Percentiles rank a stretch among this genome's conserved stretches.
These are phyloP conservation scores for Syritta pipiens DNA, from an alignment of 2,888 invertebrate species.

Conservation along the genomic window DNA sequence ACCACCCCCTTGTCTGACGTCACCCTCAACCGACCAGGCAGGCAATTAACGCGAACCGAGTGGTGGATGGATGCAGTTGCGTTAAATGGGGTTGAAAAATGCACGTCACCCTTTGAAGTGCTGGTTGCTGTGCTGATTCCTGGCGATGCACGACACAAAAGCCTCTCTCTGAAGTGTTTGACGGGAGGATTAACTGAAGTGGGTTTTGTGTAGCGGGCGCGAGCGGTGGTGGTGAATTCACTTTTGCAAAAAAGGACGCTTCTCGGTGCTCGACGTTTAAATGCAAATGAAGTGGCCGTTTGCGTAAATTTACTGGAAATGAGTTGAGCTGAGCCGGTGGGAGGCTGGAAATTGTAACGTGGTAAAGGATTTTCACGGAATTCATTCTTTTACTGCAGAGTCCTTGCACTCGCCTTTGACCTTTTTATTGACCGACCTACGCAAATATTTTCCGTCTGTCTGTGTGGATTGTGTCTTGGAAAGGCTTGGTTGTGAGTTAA, in stretches of 20 bases:
- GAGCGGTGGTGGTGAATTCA: slow-evolving; percentile 13
- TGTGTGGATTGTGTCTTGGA: not conserved
- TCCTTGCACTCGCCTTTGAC: not conserved
- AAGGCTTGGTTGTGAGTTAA: no score
- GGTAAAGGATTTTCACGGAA: no score
- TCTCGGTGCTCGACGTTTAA: slow-evolving; percentile 24
- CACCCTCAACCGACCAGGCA: not conserved
- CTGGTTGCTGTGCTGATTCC: slow-evolving; percentile 18
- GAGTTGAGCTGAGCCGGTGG: slow-evolving; percentile 31
- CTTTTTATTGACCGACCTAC: not conserved
- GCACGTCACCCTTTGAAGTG: slow-evolving; percentile 48
- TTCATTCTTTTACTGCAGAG: not conserved
- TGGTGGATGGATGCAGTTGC: slow-evolving; percentile 54
- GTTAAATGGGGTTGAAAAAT: slow-evolving; percentile 67
- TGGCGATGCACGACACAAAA: slow-evolving; percentile 52
- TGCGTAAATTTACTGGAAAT: slow-evolving; percentile 50
- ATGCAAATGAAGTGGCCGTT: slow-evolving; percentile 59
- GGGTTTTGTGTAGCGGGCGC: no score
- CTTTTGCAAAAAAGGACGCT: slow-evolving; percentile 12
- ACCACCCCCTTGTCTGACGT: not conserved
- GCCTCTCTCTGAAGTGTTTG: slow-evolving; percentile 49
- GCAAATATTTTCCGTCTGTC: slow-evolving; percentile 3
- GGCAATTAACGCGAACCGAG: slow-evolving; percentile 54
- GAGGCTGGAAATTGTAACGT: slow-evolving; percentile 69
- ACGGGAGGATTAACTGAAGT: slow-evolving; percentile 52